phyloP scores from a whole-genome alignment of 2,113 vertebrate species.

The Marmota monax region DNA sequence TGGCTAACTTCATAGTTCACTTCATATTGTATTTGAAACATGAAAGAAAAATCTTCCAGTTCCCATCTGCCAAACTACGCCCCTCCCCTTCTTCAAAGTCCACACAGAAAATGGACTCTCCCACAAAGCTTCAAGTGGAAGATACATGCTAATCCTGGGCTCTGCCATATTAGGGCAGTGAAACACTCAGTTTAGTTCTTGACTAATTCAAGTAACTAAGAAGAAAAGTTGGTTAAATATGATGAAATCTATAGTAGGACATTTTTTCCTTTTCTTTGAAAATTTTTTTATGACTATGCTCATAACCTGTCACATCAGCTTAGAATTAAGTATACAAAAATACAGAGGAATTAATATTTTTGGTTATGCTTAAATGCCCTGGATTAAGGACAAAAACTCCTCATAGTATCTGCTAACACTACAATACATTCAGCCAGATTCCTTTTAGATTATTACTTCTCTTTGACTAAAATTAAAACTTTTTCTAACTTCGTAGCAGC shows the following conservation, averaged over 20 bases:
- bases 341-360: not conserved
- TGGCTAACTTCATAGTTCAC: conserved; percentile 71
- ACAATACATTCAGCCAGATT: not conserved
- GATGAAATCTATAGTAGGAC: not conserved
- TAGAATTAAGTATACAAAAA: not conserved
- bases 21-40: conserved; percentile 76
- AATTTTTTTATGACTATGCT: not conserved
- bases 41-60: conserved; percentile 67
- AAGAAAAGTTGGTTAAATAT: not conserved
- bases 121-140: conserved; percentile 20
- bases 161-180: not conserved
- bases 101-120: conserved; percentile 37
- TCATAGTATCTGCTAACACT: not conserved
- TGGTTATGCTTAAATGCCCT: not conserved
- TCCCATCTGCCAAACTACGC: conserved; percentile 50
- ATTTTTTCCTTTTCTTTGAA: not conserved
- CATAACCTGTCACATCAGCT: not conserved
- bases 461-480: not conserved
- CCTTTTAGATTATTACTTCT: conserved; percentile 27
- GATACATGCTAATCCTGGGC: not conserved
- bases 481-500: not conserved
- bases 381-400: conserved; percentile 10
- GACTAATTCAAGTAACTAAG: conserved; percentile 33
- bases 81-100: conserved; percentile 25
- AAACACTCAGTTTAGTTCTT: not conserved